Percentiles rank a stretch among this genome's conserved stretches.
phyloP scores from a whole-genome alignment of 1,140 invertebrate species.

The Choristoneura fumiferana region DNA sequence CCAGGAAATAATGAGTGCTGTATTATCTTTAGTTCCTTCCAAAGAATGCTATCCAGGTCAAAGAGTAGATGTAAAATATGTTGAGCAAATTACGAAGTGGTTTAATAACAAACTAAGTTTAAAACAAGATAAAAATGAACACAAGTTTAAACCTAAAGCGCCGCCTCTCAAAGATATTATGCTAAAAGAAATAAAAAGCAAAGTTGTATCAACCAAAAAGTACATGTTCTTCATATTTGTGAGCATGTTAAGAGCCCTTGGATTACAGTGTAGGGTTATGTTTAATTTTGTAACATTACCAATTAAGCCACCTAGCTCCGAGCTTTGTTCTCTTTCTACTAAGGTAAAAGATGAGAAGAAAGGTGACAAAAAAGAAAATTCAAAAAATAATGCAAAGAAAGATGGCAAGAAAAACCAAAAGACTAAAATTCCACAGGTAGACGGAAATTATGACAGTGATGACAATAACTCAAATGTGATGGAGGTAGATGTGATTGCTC shows the following conservation, averaged over 20 bases:
- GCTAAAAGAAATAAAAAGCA: slow-evolving; percentile 80
- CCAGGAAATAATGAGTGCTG: slow-evolving; percentile 81
- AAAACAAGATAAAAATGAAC: slow-evolving; percentile 73
- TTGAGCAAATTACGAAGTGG: slow-evolving; percentile 88
- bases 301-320: slow-evolving; percentile 79
- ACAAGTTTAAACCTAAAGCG: slow-evolving; percentile 68
- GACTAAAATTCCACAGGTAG: slow-evolving; percentile 75
- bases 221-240: slow-evolving; percentile 88
- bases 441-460: slow-evolving; percentile 76
- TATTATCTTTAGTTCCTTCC: slow-evolving; percentile 86
- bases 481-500: slow-evolving; percentile 31
- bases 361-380: slow-evolving; percentile 33
- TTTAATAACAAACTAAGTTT: slow-evolving; percentile 82
- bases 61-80: slow-evolving; percentile 84
- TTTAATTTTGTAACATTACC: slow-evolving; percentile 82
- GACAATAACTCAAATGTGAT: slow-evolving; percentile 23
- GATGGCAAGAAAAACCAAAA: slow-evolving; percentile 30
- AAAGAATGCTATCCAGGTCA: slow-evolving; percentile 85
- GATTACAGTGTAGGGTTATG: slow-evolving; percentile 89
- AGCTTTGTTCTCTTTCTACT: slow-evolving; percentile 80
- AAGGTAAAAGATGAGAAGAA: slow-evolving; percentile 54
- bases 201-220: slow-evolving; percentile 81
- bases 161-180: slow-evolving; percentile 75
- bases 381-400: slow-evolving; percentile 30
- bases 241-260: slow-evolving; percentile 86